Evolutionary conservation across 1,140 invertebrate genomes (phyloP).

Genomic region (Trichoplusia ni): DNA sequence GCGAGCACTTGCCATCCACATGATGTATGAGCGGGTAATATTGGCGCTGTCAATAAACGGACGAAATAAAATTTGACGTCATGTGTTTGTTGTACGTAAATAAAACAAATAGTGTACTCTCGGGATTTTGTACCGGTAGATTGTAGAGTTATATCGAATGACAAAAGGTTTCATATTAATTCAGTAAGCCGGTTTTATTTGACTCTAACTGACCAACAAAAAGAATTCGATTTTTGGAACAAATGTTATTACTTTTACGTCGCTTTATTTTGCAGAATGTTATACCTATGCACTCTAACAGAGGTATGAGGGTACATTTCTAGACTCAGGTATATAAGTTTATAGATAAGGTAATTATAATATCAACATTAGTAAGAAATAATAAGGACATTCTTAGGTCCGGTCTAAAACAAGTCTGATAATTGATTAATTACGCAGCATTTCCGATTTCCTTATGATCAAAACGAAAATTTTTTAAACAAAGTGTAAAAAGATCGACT

Average conservation of each 20-base stretch:
- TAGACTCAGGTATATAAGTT: no score
- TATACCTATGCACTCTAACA: no score
- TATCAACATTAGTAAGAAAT: no score
- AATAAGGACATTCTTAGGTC: no score
- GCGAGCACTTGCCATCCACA: no score
- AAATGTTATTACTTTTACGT: no score
- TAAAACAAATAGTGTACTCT: constrained; percentile 15
- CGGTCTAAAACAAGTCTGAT: no score
- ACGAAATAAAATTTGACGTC: constrained; percentile 16
- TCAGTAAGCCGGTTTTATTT: not conserved
- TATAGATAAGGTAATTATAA: no score
- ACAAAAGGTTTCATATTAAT: not conserved
- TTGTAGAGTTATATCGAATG: not conserved
- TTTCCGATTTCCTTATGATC: not conserved
- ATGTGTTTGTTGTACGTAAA: constrained; percentile 16
- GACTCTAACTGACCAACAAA: no score
- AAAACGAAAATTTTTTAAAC: constrained; percentile 7
- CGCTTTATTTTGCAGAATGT: no score
- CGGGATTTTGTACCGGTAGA: not conserved
- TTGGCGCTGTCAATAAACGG: constrained; percentile 18
- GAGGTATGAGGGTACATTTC: no score
- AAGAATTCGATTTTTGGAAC: no score
- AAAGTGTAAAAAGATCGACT: constrained; percentile 56
- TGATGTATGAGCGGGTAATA: not conserved
- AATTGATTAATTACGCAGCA: not conserved